These are phyloP conservation scores for Parambassis ranga DNA, from an alignment of 2,797 vertebrate species.

Conservation along the genomic window DNA sequence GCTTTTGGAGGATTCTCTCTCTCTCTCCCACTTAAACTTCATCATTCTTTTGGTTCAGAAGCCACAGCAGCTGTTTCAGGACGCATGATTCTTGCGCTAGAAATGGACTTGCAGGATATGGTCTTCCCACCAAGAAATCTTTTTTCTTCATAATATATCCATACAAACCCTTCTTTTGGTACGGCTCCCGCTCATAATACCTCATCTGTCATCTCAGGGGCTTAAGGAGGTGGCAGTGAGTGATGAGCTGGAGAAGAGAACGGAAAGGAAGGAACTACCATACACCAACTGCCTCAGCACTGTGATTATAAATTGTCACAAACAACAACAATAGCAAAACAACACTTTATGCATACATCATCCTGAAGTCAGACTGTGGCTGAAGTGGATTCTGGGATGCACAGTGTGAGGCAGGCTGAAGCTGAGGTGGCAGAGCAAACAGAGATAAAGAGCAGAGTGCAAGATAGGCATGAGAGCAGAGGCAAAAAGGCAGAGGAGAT, in stretches of 20 bases:
- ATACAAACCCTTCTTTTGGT: slow-evolving; percentile 32
- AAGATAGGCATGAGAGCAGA: neutral
- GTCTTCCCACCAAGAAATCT: slow-evolving; percentile 30
- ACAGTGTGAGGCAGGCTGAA: neutral
- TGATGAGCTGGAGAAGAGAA: slow-evolving; percentile 5
- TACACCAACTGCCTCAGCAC: neutral
- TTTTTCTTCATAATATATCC: slow-evolving; percentile 32
- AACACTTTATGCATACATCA: slow-evolving; percentile 42
- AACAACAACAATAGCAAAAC: slow-evolving; percentile 47
- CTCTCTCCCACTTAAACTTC: slow-evolving; percentile 23
- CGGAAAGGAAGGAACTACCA: neutral
- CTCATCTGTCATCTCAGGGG: slow-evolving; percentile 33
- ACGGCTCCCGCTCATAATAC: slow-evolving; percentile 26
- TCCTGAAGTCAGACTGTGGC: neutral
- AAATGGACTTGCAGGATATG: slow-evolving; percentile 57
- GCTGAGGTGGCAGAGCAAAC: neutral
- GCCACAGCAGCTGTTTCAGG: slow-evolving; percentile 72
- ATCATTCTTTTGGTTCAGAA: slow-evolving; percentile 58
- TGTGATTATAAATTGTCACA: slow-evolving; percentile 36
- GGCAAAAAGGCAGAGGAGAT: slow-evolving; percentile 3
- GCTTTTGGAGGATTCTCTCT: slow-evolving; percentile 37
- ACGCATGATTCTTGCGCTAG: slow-evolving; percentile 19
- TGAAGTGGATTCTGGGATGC: slow-evolving; percentile 15
- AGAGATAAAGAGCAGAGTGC: slow-evolving; percentile 10
- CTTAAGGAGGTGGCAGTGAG: slow-evolving; percentile 19